Evolutionary conservation across 2,888 invertebrate species (phyloP), one percentile per base, ranked within the genome.

Genomic region (Trichopoda pennipes): DNA sequence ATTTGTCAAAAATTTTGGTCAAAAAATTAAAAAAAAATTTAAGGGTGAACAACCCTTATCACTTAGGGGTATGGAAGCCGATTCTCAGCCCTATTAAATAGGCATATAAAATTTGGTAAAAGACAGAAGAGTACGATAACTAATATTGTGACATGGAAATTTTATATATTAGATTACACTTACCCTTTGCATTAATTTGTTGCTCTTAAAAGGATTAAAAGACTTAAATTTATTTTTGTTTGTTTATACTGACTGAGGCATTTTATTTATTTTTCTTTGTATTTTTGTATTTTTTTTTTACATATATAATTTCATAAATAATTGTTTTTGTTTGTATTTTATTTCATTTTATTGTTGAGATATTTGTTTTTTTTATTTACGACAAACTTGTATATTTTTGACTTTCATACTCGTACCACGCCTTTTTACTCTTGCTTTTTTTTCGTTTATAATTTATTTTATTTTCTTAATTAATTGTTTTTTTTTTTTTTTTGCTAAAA

Each of bases 231-330:
- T 70, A 69, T 85, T 86, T 85, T 87, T 88, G 90, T 86, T 84
- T 87, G 87, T 90, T 89, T 90, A 91, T 91, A 91, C 91, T 91
- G 90, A 91, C 90, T 91, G 91, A 91, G 91, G 91, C 91, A 90
- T 91, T 91, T 91, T 89, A 88, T 88, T 88, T 84, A 74, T 73
- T 81, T 81, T 84, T 77, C 81, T 42, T 64, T 76, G 79, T 89
- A 86, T 88, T 88, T 82, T 69, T 70, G 6, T 81, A 81, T 64
- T 80, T 73, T 28, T 1, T 28, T 28, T 84, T 85, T 85, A 84
- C 80, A 85, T 84, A 85, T 85, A 85, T 86, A 84, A 83, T 85
- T 81, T 85, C 83, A 86, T 85, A 86, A 85, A 81, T 85, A 84
- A 70, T 75, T 84, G 77, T 69, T 53, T 21, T 63, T 32, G 14